Conservation (phyloP, 2,797 vertebrate species). For the Rhadinocentrus ornatus region DNA sequence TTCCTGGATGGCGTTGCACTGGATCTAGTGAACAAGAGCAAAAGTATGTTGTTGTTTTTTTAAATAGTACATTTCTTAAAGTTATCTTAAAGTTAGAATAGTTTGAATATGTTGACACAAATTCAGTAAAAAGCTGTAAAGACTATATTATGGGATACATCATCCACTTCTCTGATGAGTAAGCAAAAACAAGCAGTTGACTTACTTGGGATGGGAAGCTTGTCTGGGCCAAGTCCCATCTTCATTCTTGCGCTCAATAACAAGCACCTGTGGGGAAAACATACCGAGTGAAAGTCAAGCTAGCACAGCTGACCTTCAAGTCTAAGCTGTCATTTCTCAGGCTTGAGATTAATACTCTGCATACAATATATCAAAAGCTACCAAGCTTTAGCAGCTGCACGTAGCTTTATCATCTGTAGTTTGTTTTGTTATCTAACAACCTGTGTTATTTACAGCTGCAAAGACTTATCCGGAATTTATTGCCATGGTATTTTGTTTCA, state of each 20-base stretch:
- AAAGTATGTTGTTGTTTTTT: slow-evolving; percentile 44
- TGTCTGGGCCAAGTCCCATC: slow-evolving; percentile 97
- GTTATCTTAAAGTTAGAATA: not conserved
- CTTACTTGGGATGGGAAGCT: slow-evolving; percentile 90
- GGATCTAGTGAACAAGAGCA: slow-evolving; percentile 84
- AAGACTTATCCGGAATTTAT: not conserved
- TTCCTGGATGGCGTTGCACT: slow-evolving; percentile 92
- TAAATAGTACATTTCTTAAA: slow-evolving; percentile 6
- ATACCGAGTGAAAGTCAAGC: slow-evolving; percentile 40
- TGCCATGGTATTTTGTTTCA: not conserved
- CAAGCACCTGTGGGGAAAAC: slow-evolving; percentile 87
- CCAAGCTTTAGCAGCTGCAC: not conserved
- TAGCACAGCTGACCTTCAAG: slow-evolving; percentile 13
- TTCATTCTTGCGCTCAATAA: slow-evolving; percentile 96
- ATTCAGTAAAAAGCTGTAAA: not conserved
- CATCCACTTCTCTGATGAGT: not conserved
- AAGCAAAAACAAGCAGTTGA: slow-evolving; percentile 5
- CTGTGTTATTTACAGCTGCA: not conserved
- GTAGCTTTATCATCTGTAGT: not conserved
- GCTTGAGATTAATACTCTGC: slow-evolving; percentile 18
- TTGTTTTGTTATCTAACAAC: not conserved
- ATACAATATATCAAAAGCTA: not conserved
- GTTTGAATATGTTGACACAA: not conserved
- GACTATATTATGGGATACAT: not conserved
- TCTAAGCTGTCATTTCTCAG: slow-evolving; percentile 19